phyloP scores from a whole-genome alignment of 2,888 invertebrate genomes.

The Prosopocoilus inquinatus region DNA sequence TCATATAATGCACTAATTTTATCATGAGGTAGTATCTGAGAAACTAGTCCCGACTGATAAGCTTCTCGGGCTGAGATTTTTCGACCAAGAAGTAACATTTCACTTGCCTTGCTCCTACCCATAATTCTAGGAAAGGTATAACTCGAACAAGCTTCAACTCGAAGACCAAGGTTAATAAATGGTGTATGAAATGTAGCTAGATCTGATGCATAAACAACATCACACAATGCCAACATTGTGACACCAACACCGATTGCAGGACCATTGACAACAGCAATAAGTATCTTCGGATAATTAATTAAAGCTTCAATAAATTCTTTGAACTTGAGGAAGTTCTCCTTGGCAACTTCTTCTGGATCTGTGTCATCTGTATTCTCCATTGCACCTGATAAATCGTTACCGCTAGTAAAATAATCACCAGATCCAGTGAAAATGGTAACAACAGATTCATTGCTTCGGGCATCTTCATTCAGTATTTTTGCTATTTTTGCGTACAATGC shows the following conservation, averaged over 20 bases:
- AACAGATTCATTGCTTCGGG: slow-evolving; percentile 62
- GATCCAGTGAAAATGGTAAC: slow-evolving; percentile 62
- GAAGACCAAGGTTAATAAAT: slow-evolving; percentile 79
- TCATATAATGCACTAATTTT: slow-evolving; percentile 55
- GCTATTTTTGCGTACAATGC: slow-evolving; percentile 69
- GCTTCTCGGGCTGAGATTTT: slow-evolving; percentile 82
- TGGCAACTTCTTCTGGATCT: neutral
- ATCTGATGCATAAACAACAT: slow-evolving; percentile 84
- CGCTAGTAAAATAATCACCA: slow-evolving; percentile 82
- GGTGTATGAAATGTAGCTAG: slow-evolving; percentile 85
- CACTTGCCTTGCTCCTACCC: slow-evolving; percentile 72
- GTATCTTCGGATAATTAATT: slow-evolving; percentile 83
- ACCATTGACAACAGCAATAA: slow-evolving; percentile 89
- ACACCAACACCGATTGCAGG: slow-evolving; percentile 90
- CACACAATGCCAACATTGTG: slow-evolving; percentile 82
- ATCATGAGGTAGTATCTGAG: slow-evolving; percentile 69
- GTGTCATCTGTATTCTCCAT: slow-evolving; percentile 5
- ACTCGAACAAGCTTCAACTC: slow-evolving; percentile 88
- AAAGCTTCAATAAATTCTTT: slow-evolving; percentile 72
- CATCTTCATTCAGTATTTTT: slow-evolving; percentile 66
- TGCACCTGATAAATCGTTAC: slow-evolving; percentile 63
- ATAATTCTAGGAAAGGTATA: slow-evolving; percentile 81
- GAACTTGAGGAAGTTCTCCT: slow-evolving; percentile 33
- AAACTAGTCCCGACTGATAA: slow-evolving; percentile 71
- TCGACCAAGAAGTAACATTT: slow-evolving; percentile 60